Evolutionary conservation across 2,888 invertebrate species (phyloP).

Genomic region (Dryococelus australis): DNA sequence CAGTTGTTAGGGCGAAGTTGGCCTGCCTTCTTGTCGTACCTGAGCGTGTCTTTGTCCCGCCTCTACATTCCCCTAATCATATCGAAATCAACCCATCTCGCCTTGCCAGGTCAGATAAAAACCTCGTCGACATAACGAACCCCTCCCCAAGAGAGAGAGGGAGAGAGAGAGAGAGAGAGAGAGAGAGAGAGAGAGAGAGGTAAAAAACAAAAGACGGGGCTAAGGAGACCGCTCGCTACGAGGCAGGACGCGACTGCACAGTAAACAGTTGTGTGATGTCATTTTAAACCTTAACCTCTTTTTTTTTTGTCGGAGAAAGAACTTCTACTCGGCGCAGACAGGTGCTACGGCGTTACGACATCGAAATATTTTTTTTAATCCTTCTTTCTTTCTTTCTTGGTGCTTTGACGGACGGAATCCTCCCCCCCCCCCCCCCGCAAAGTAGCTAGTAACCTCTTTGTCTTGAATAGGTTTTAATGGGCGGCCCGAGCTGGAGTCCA

Average conservation of each 20-base stretch:
- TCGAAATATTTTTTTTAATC: neutral
- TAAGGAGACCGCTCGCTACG: neutral
- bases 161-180: neutral
- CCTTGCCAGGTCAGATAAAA: neutral
- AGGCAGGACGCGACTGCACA: neutral
- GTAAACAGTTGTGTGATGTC: neutral
- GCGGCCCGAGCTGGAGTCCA: neutral
- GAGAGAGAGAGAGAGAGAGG: neutral
- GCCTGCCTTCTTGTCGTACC: too few species aligned
- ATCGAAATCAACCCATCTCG: neutral
- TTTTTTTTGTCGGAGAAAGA: neutral
- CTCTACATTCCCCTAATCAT: neutral
- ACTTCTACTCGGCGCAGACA: neutral
- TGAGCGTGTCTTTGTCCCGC: too few species aligned
- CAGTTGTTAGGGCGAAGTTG: too few species aligned
- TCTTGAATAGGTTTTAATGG: neutral
- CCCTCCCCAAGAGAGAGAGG: neutral
- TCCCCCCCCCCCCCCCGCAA: neutral
- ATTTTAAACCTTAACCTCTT: neutral
- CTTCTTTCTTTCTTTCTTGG: neutral
- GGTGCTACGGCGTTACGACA: neutral
- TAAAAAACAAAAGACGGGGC: neutral
- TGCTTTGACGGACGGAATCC: neutral
- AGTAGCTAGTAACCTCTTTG: neutral
- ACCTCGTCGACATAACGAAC: conserved; percentile 7